phyloP scores from a whole-genome alignment of 2,797 vertebrate species.

The Cebuella pygmaea region DNA sequence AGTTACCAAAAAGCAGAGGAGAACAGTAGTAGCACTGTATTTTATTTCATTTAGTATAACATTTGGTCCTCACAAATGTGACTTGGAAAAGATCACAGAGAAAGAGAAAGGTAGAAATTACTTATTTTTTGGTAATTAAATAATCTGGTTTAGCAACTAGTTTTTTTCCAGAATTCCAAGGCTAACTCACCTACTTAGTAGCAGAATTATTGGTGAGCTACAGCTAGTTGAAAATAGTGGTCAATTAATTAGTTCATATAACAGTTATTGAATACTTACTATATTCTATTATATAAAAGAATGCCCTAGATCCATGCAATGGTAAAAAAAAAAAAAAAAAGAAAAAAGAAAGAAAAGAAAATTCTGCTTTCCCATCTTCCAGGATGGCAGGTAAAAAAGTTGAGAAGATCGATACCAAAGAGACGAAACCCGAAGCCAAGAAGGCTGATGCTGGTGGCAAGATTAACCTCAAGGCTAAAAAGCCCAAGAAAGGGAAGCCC shows the following conservation, averaged over 20 bases:
- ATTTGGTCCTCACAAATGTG: background rate
- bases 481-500: too few relatives aligned
- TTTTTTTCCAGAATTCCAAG: background rate
- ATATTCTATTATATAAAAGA: background rate
- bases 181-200: conserved; percentile 13
- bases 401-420: too few relatives aligned
- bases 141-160: background rate
- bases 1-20: background rate
- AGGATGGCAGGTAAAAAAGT: too few relatives aligned
- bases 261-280: background rate
- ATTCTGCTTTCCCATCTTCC: background rate
- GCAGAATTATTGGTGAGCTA: background rate
- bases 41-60: background rate
- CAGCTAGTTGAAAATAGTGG: conserved; percentile 9
- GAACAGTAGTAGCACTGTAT: background rate
- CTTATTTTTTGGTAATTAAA: background rate
- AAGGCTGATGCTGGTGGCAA: too few relatives aligned
- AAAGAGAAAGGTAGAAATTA: background rate
- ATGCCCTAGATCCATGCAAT: background rate
- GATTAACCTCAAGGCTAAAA: too few relatives aligned
- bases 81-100: background rate
- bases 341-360: background rate
- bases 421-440: too few relatives aligned
- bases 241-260: background rate
- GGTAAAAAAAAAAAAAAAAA: background rate